Evolutionary conservation across 1,140 invertebrate genomes (phyloP), one percentile per base, ranked within the genome.

Genomic region (Linepithema humile): DNA sequence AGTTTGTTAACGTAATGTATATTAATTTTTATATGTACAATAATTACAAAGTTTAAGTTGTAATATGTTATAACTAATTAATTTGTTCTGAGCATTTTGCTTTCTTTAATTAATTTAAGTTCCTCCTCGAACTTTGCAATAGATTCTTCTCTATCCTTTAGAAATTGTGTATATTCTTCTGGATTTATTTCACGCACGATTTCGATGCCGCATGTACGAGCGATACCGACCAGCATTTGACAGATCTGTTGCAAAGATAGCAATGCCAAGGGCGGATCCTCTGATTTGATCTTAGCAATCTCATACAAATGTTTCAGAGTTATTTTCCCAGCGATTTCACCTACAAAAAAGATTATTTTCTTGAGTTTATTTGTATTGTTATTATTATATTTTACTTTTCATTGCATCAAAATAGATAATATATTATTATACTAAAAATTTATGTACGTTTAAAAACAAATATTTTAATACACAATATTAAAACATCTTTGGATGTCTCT

Each of bases 251-350:
- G 88, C 53, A 98, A 90, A 35, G 84, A 94, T 12, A 96, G 91
- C 35, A 96, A 94, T 75, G 96, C 95, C 86, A 97, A 95, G 12
- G 96, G 93, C 32, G 97, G 97, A 95, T 99, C 99, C 93, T 97
- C 92, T 17, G 96, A 95, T 95, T 99, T 99, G 3, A 99, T 98
- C 94, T 97, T 96, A 0, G 99, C 99, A 91, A 99, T 99, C 96
- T 99, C 99, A 95, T 99, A 99, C 40, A 99, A 94, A 95, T 99
- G 99, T 94, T 99, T 99, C 0, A 99, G 91, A 1, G 98, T 98
- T 65, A 99, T 96, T 95, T 97, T 99, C 0, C 99, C 99, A 90
- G 96, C 95, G 20, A 97, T 94, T 95, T 99, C 98, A 86, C 95
- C 97, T 97, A 89, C 83, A 95, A 95, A 64, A 38, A 26, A 40